Conservation (phyloP, 92 coral and sea anemone genomes). For the Zoanthus solanderi region DNA sequence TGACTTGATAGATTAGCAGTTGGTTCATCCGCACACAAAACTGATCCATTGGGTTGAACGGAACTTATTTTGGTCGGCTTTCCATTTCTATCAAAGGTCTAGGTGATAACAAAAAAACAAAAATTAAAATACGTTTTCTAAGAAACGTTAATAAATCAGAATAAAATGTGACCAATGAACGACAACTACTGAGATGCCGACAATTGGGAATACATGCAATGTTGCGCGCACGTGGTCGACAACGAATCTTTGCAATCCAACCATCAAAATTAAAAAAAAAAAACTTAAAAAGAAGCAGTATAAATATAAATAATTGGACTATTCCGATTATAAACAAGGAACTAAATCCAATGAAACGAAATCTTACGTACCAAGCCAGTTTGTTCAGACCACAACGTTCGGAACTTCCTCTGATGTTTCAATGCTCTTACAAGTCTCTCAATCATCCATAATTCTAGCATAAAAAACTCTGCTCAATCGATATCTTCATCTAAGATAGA, state of each 20-base stretch:
- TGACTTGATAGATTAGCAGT: not conserved
- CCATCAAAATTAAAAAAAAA: not conserved
- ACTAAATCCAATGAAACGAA: not conserved
- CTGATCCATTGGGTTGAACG: not conserved
- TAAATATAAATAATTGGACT: not conserved
- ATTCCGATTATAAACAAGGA: not conserved
- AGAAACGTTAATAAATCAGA: not conserved
- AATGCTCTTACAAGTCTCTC: constrained; percentile 32
- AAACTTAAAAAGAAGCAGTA: not conserved
- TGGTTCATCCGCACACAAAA: not conserved
- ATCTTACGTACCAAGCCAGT: constrained; percentile 48
- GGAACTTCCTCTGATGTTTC: constrained; percentile 28
- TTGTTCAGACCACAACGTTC: constrained; percentile 43
- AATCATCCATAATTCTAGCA: constrained; percentile 52
- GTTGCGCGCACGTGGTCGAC: constrained; percentile 1
- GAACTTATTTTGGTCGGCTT: not conserved
- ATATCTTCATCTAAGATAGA: constrained; percentile 25
- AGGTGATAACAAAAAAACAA: not conserved
- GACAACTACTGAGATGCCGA: not conserved
- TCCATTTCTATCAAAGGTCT: not conserved
- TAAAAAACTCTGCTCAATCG: constrained; percentile 50
- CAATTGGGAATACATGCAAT: not conserved
- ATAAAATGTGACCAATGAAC: not conserved
- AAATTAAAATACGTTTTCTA: not conserved
- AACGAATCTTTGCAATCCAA: not conserved